Conservation (phyloP, 1,140 invertebrate genomes). For the Bombus waltoni region DNA sequence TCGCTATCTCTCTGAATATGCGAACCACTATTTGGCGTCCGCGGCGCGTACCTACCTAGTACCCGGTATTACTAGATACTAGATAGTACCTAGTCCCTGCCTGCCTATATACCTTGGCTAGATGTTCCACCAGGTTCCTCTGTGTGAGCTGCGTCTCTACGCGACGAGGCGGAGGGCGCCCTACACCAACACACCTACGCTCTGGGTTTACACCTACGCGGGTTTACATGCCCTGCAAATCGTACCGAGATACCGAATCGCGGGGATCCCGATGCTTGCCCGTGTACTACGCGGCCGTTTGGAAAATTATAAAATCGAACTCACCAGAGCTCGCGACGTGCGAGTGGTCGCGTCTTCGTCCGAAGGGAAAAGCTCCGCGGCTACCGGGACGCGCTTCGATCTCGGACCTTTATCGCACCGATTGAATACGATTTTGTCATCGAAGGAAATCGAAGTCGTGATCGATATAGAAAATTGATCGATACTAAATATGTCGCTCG, state of each 20-base stretch:
- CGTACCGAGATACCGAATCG: slow-evolving; percentile 47
- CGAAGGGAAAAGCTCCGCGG: neutral
- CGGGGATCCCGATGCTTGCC: slow-evolving; percentile 26
- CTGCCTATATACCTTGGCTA: slow-evolving; percentile 58
- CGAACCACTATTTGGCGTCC: slow-evolving; percentile 81
- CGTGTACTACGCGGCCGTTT: slow-evolving; percentile 46
- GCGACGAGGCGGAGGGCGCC: slow-evolving; percentile 52
- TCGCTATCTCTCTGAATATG: slow-evolving; percentile 80
- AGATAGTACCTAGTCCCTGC: slow-evolving; percentile 74
- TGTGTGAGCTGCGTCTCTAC: slow-evolving; percentile 54
- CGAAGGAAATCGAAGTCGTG: no score
- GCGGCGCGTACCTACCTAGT: slow-evolving; percentile 75
- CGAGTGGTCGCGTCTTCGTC: neutral
- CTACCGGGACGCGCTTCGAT: no score
- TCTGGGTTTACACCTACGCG: slow-evolving; percentile 64
- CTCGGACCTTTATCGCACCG: neutral
- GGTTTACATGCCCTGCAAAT: slow-evolving; percentile 58
- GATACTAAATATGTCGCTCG: no score
- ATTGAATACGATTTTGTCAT: no score
- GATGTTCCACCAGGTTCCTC: slow-evolving; percentile 43
- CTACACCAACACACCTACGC: slow-evolving; percentile 40
- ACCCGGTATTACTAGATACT: slow-evolving; percentile 80
- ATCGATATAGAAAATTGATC: no score
- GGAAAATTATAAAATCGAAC: slow-evolving; percentile 51
- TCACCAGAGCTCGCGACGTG: neutral